Conservation (phyloP, 2,888 invertebrate species). For the Philaethria dido region DNA sequence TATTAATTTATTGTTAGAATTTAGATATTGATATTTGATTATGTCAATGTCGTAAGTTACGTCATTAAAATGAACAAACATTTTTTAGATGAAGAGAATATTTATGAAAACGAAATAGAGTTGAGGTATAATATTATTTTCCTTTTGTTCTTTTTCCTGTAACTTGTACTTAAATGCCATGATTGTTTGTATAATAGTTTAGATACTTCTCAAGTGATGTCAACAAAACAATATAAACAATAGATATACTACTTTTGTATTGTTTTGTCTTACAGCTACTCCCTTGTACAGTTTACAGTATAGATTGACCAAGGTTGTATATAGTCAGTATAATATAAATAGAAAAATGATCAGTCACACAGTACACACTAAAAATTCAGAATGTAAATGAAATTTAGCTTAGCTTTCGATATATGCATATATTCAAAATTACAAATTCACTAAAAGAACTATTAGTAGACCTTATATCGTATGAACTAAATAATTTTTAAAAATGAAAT, state of each 20-base stretch:
- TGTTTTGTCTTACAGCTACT: constrained; percentile 1
- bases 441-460: no score
- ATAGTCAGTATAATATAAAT: neutral
- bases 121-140: constrained; percentile 31
- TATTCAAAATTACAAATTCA: no score
- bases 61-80: constrained; percentile 9
- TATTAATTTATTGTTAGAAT: neutral
- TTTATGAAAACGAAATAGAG: constrained; percentile 29
- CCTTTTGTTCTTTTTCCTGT: neutral
- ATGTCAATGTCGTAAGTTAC: neutral
- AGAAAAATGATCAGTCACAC: neutral
- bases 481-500: no score
- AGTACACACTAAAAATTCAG: no score
- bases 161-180: neutral
- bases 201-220: constrained; percentile 9
- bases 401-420: no score
- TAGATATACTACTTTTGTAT: neutral
- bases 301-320: constrained; percentile 1
- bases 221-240: neutral
- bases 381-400: no score
- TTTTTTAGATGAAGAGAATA: constrained; percentile 19
- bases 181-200: constrained; percentile 7
- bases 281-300: neutral
- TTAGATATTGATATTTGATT: neutral
- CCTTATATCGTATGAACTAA: no score